Evolutionary conservation across 2,113 vertebrate species (phyloP).

Genomic region (Sebastes schlegelii): DNA sequence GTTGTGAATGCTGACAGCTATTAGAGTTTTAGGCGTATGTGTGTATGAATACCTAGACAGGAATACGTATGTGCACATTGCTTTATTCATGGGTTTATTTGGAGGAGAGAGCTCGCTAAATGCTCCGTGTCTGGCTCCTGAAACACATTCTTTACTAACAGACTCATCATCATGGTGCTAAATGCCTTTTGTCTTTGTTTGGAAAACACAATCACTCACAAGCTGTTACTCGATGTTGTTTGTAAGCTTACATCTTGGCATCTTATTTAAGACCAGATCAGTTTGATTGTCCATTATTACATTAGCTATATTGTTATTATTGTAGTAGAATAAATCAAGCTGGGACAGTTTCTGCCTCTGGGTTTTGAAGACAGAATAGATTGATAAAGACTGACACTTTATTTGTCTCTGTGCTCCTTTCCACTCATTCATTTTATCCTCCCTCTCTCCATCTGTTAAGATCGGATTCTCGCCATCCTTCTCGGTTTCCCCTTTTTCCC

Average conservation of each 20-base stretch:
- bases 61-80: background rate
- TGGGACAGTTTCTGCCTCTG: conserved; percentile 22
- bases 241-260: background rate
- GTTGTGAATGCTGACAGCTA: conserved; percentile 65
- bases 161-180: conserved; percentile 15
- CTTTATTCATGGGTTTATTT: conserved; percentile 6
- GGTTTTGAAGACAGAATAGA: conserved; percentile 21
- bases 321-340: conserved; percentile 9
- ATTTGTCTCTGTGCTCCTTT: conserved; percentile 8
- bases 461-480: conserved; percentile 1
- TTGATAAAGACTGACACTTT: conserved; percentile 19
- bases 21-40: conserved; percentile 49
- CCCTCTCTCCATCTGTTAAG: conserved; percentile 1
- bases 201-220: conserved; percentile 24
- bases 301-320: conserved; percentile 11
- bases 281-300: conserved; percentile 12
- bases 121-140: background rate
- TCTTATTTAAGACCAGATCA: conserved; percentile 22
- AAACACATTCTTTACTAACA: conserved; percentile 20
- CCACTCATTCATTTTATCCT: background rate
- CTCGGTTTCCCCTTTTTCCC: background rate
- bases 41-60: background rate
- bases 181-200: conserved; percentile 25
- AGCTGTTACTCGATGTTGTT: conserved; percentile 14
- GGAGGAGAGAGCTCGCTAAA: background rate